phyloP scores from a whole-genome alignment of 2,113 vertebrate genomes.

The Natator depressus region DNA sequence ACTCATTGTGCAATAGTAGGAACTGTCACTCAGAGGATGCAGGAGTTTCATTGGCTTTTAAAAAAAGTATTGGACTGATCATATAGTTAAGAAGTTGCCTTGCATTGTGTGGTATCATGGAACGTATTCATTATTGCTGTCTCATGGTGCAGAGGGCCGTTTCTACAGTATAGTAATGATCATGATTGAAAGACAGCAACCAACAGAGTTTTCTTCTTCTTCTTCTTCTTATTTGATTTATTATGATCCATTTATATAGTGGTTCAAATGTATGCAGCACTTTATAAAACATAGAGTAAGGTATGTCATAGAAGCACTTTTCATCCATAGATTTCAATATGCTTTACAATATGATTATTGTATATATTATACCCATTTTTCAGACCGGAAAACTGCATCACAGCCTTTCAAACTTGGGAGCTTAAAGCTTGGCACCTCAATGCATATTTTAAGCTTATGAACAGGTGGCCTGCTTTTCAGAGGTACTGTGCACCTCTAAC shows the following conservation, averaged over 20 bases:
- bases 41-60: fast-evolving
- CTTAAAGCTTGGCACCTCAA: background rate
- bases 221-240: background rate
- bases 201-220: background rate
- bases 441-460: background rate
- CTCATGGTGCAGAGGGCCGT: background rate
- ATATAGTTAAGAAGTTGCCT: background rate
- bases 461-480: background rate
- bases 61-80: background rate
- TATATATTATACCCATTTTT: background rate
- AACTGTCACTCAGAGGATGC: background rate
- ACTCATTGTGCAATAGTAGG: background rate
- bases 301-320: background rate
- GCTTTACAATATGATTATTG: background rate
- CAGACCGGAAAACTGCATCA: background rate
- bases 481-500: fast-evolving
- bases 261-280: background rate
- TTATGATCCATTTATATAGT: background rate
- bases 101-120: background rate
- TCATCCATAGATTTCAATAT: background rate
- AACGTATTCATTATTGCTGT: background rate
- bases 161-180: background rate
- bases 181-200: background rate
- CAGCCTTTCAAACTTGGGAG: fast-evolving
- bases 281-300: background rate